phyloP scores from a whole-genome alignment of 2,113 vertebrate genomes.

The Rana temporaria region DNA sequence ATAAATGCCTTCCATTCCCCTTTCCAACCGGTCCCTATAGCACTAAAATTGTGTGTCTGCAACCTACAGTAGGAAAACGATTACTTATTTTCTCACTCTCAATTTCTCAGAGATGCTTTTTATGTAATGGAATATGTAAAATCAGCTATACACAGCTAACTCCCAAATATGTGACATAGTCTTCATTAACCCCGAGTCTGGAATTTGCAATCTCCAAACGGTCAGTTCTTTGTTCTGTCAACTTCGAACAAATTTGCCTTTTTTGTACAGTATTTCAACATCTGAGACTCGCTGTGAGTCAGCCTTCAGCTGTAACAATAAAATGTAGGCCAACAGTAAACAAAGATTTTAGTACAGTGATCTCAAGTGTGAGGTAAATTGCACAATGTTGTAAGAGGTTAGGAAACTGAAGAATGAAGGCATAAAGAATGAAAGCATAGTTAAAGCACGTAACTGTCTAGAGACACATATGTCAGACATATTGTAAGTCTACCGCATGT shows the following conservation, averaged over 20 bases:
- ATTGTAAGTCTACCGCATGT: conserved; percentile 16
- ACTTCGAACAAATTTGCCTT: background rate
- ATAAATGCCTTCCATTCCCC: too few species aligned
- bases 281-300: conserved; percentile 25
- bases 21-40: too few species aligned
- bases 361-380: conserved; percentile 32
- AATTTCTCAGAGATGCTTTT: too few species aligned
- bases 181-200: background rate
- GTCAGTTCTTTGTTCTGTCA: conserved; percentile 24
- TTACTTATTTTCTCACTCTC: too few species aligned
- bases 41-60: too few species aligned
- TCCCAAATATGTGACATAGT: background rate
- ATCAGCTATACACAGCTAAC: background rate
- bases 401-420: conserved; percentile 26
- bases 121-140: too few species aligned
- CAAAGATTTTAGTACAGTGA: conserved; percentile 33
- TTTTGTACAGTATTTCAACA: conserved; percentile 25
- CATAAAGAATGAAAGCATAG: conserved; percentile 15
- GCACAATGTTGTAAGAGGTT: conserved; percentile 30
- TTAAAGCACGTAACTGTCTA: conserved; percentile 38
- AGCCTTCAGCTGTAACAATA: conserved; percentile 54
- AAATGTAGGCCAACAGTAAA: conserved; percentile 38
- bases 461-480: conserved; percentile 42
- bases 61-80: too few species aligned
- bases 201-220: background rate